Percentiles rank a stretch among this genome's conserved stretches.
Conservation (phyloP, 2,113 vertebrate genomes). For the Ramphastos sulfuratus region DNA sequence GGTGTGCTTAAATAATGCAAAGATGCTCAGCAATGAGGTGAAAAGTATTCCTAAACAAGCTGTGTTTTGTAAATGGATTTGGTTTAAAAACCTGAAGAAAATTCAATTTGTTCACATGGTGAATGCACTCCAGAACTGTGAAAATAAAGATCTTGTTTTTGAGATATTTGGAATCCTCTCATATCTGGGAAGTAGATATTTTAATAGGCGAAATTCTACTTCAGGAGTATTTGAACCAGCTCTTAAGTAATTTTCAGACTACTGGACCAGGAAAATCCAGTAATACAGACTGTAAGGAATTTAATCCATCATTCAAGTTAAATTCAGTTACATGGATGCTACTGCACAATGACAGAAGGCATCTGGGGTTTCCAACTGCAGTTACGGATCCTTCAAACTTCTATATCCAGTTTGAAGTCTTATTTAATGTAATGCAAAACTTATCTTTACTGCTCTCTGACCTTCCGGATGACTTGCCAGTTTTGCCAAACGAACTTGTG, state of each 20-base stretch:
- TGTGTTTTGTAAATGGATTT: conserved; percentile 76
- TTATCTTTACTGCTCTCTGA: conserved; percentile 76
- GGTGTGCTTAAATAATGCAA: conserved; percentile 59
- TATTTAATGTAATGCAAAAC: conserved; percentile 69
- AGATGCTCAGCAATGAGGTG: conserved; percentile 27
- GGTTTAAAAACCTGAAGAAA: conserved; percentile 37
- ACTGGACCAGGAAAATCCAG: background rate
- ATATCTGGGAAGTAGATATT: conserved; percentile 80
- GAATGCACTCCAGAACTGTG: conserved; percentile 50
- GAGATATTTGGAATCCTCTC: conserved; percentile 42
- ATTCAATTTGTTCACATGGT: background rate
- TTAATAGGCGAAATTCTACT: conserved; percentile 59
- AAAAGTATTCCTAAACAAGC: conserved; percentile 73
- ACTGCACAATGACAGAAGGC: conserved; percentile 62
- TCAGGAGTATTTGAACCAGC: conserved; percentile 39
- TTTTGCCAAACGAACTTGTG: conserved; percentile 71
- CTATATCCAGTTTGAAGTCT: conserved; percentile 77
- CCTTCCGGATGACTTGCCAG: conserved; percentile 65
- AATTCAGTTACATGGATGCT: conserved; percentile 54
- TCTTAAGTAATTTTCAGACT: background rate
- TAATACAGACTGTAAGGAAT: background rate
- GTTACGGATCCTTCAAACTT: conserved; percentile 83
- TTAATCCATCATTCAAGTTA: background rate
- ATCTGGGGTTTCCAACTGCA: conserved; percentile 73
- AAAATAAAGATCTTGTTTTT: conserved; percentile 78